These are phyloP conservation scores for Morbakka virulenta DNA, from an alignment of 30 jellyfish, hydroid and myxozoan species.

Conservation along the genomic window DNA sequence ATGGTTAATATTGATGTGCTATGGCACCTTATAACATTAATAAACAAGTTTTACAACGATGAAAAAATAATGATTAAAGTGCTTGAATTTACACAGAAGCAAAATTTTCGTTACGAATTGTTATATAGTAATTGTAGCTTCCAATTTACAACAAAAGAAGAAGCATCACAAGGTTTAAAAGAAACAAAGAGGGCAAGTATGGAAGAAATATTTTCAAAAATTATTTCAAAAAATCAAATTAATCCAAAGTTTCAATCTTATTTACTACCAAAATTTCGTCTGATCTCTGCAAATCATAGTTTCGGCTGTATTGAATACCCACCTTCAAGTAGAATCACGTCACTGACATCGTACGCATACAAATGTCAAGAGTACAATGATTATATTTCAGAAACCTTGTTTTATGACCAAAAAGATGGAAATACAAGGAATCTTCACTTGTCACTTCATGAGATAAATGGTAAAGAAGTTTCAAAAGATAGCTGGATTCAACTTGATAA, in stretches of 20 bases:
- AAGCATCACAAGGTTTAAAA: slow-evolving; percentile 65
- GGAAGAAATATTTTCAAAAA: slow-evolving; percentile 14
- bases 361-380: slow-evolving; percentile 46
- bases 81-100: slow-evolving; percentile 24
- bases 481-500: slow-evolving; percentile 78
- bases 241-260: slow-evolving; percentile 15
- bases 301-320: slow-evolving; percentile 81
- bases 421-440: slow-evolving; percentile 56
- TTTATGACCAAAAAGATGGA: slow-evolving; percentile 81
- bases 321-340: slow-evolving; percentile 53
- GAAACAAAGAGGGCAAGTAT: slow-evolving; percentile 44
- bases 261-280: slow-evolving; percentile 18
- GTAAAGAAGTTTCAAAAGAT: slow-evolving; percentile 41
- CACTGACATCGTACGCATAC: slow-evolving; percentile 35
- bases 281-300: slow-evolving; percentile 27
- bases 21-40: slow-evolving; percentile 18
- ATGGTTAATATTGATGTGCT: slow-evolving; percentile 63
- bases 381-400: slow-evolving; percentile 26
- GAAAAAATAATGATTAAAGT: slow-evolving; percentile 53
- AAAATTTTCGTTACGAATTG: slow-evolving; percentile 25
- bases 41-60: slow-evolving; percentile 60
- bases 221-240: slow-evolving; percentile 2
- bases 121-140: slow-evolving; percentile 83
- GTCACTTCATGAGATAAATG: slow-evolving; percentile 53
- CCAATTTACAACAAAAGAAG: slow-evolving; percentile 58